Evolutionary conservation across 2,888 invertebrate species (phyloP), one percentile per base, ranked within the genome.

Genomic region (Leptopterna dolabrata): DNA sequence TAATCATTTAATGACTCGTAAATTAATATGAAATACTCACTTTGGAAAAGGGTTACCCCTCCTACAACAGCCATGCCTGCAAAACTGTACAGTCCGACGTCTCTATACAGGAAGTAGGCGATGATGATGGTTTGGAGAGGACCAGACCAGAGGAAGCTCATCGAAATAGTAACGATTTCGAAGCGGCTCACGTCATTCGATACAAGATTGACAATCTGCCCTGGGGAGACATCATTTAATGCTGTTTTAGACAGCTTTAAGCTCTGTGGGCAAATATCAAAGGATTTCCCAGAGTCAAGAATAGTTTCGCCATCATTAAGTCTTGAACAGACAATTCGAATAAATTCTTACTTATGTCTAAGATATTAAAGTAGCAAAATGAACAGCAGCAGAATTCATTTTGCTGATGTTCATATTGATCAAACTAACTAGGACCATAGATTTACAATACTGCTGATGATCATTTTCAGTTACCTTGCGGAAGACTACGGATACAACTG

Each of bases 401-500:
- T 36, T 4, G 7, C 36, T 4, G 36, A 36, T 36, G 36, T 7
- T 36, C 7, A 36, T 36, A 36, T 36, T 36, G 36, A 36, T 36
- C 7, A 7, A 36, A 36, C 36, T 36, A 36, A 7, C 4, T 36
- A 36, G 36, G 7, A 4, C 36, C 7, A 36, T 7, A 4, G 4
- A 36, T 36, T 7, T 36, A 36, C 7, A 36, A 2, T 36, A 36
- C 36, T 36, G 36, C 2, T 36, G 36, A 36, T 4, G 7, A 36
- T 2, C 7, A 36, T 7, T 36, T 36, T n/a, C n/a, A 36, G 7
- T 24, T 92, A 97, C 97, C 94, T 98, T 98, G 93, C 96, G 94
- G 91, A 96, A 97, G 87, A 98, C 94, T 16, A 97, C 92, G 1
- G 96, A 95, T 91, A 97, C 96, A 83, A 95, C 95, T 0, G 97